A percentile compares a stretch with the other conserved stretches of the same genome.
phyloP scores from a whole-genome alignment of 2,888 invertebrate genomes.

The Cremastinae sp. region DNA sequence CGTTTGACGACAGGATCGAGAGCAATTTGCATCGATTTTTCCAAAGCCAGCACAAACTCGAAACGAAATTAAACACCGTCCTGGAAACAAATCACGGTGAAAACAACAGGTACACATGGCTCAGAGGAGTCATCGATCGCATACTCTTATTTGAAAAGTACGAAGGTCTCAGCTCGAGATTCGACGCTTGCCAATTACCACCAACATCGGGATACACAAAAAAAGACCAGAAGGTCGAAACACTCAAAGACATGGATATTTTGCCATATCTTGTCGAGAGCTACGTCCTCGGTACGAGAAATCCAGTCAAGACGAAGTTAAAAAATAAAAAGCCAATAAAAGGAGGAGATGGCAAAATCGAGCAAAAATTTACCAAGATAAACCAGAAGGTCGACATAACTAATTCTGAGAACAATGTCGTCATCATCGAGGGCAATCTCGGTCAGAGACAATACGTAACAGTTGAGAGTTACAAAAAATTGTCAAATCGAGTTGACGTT shows the following conservation, averaged over 20 bases:
- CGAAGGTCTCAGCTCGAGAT: conserved; percentile 6
- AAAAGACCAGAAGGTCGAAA: conserved; percentile 31
- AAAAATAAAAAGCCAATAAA: conserved; percentile 10
- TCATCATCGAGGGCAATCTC: conserved; percentile 67
- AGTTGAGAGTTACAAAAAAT: conserved; percentile 65
- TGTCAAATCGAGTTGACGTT: conserved; percentile 62
- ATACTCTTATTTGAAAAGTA: conserved; percentile 60
- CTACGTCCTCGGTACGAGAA: conserved; percentile 63
- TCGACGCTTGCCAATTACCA: conserved; percentile 20
- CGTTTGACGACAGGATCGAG: conserved; percentile 44
- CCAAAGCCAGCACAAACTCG: conserved; percentile 43
- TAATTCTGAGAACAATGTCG: conserved; percentile 62
- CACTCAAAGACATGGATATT: conserved; percentile 20
- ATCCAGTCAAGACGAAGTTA: conserved; percentile 50
- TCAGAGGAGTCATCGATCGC: conserved; percentile 55
- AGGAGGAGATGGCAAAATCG: not conserved
- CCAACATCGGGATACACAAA: not conserved
- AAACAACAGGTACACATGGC: conserved; percentile 44
- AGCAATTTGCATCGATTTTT: conserved; percentile 58
- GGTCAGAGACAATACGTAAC: conserved; percentile 71
- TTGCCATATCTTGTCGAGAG: conserved; percentile 66
- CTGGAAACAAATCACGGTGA: conserved; percentile 20
- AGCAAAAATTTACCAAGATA: not conserved
- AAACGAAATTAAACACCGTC: conserved; percentile 14
- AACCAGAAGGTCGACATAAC: conserved; percentile 45